Base-by-base conservation (phyloP, 2,113 vertebrate genomes). In the Anolis sagrei region DNA sequence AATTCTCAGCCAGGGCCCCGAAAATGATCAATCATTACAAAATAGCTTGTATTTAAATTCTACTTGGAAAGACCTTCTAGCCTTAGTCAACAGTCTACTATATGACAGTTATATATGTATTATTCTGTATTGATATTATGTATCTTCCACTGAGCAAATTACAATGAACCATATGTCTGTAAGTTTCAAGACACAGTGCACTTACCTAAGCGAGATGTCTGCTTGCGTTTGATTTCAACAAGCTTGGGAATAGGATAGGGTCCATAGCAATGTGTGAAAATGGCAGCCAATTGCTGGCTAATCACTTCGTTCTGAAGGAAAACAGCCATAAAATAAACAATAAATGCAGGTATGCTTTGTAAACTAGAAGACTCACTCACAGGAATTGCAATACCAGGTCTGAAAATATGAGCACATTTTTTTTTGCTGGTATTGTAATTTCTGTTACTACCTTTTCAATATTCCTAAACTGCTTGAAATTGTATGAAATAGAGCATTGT, bases 221-320 rank as follows among this genome's bases (percentile, higher is more conserved):
- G 99, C 84, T 99, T 99, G 94, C 96, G 97, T 90, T 99, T 99
- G 89, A 99, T 99, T 96, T 99, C 99, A 0, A 96, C 95, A 2
- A 99, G 97, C 93, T 99, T 99, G 90, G 99, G 98, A 90, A 99
- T 98, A 70, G 99, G 99, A 90, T 99, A 99, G 0, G 98, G 98
- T 51, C 99, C 98, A 0, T 99, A 99, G 93, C 99, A 99, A 93
- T 99, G 98, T 18, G 98, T 98, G 94, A 99, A 99, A 94, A 99
- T 99, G 79, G 97, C 97, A 7, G 98, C 96, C 79, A 99, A 95
- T 92, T 98, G 98, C 96, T 99, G 98, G 94, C 98, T 99, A 95
- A 99, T 99, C 88, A 99, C 99, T 93, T 99, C 98, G 0, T 99
- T 99, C 98, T 99, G 94, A 27, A 66, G 84, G 58, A 82, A 88